Base-by-base conservation (phyloP, 2,797 vertebrate species). In the Coreius guichenoti region DNA sequence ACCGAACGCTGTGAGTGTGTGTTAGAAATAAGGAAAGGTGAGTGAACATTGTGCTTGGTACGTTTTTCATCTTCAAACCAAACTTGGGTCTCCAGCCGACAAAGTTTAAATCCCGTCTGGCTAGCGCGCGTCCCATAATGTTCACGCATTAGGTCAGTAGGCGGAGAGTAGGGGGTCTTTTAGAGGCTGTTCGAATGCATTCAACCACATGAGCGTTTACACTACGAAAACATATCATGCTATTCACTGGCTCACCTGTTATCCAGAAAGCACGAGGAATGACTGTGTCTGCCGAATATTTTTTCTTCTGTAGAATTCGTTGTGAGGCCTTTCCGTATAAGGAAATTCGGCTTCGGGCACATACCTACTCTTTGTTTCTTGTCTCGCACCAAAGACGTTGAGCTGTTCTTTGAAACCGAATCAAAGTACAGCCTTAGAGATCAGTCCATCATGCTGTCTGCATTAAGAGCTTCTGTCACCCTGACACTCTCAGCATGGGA, bases 401-500 rank as follows among this genome's bases (percentile, higher is more conserved):
- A 84, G 43, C 43, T 80, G 77, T 73, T 54, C 68, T 85, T 80
- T 85, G 83, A 85, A 80, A 85, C 21, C 0, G 54, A 79, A 85
- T 85, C 83, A 72, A 85, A 85, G 83, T 49, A 63, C 65, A 85
- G 75, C 51, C 83, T 79, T 33, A n/a, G 83, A 85, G 76, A 70
- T 85, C 76, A 85, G 83, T 80, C 77, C 77, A 80, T 73, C 77
- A 85, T 65, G 74, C 65, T 84, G 67, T 63, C 83, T 80, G 83
- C 77, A 80, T 85, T 85, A 85, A 80, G 68, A 49, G 83, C 83
- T 84, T 61, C 29, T 80, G 83, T 80, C 83, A 49, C 68, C 56
- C 68, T 73, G 83, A 49, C 83, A 80, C 43, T 73, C 77, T 51
- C 51, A 36, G 77, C 49, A 78, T 78, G 65, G 63, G 83, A 78